These are phyloP conservation scores for Microctonus brassicae DNA, from an alignment of 2,888 invertebrate species.

Conservation along the genomic window DNA sequence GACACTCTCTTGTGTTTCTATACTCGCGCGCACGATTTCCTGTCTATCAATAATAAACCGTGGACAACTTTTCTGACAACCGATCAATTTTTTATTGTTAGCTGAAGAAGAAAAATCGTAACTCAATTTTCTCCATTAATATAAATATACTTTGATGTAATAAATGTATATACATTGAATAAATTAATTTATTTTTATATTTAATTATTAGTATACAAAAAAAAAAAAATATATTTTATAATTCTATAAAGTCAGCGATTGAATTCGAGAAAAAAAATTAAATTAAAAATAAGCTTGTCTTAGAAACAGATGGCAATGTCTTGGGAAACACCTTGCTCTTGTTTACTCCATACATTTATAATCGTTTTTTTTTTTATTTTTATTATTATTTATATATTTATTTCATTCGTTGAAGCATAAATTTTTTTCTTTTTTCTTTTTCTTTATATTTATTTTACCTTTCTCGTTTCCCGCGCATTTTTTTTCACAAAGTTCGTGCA, in stretches of 20 bases:
- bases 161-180: no score
- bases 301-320: constrained; percentile 41
- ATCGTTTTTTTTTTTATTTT: constrained; percentile 11
- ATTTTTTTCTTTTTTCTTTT: no score
- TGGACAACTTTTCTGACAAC: constrained; percentile 32
- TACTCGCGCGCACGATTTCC: no score
- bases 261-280: constrained; percentile 22
- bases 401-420: background rate
- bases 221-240: background rate
- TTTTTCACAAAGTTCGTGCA: no score
- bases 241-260: background rate
- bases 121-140: constrained; percentile 11
- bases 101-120: constrained; percentile 8
- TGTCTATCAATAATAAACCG: constrained; percentile 39
- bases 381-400: background rate
- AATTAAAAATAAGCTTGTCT: background rate
- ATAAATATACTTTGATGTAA: no score
- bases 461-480: background rate
- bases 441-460: no score
- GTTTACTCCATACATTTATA: constrained; percentile 30
- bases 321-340: constrained; percentile 34
- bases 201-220: background rate
- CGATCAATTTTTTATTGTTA: background rate
- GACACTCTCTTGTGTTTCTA: constrained; percentile 9
- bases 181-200: no score